Percentiles rank a stretch among this genome's conserved stretches.
Evolutionary conservation across 2,888 invertebrate species (phyloP).

Genomic region (Atrina japonica): DNA sequence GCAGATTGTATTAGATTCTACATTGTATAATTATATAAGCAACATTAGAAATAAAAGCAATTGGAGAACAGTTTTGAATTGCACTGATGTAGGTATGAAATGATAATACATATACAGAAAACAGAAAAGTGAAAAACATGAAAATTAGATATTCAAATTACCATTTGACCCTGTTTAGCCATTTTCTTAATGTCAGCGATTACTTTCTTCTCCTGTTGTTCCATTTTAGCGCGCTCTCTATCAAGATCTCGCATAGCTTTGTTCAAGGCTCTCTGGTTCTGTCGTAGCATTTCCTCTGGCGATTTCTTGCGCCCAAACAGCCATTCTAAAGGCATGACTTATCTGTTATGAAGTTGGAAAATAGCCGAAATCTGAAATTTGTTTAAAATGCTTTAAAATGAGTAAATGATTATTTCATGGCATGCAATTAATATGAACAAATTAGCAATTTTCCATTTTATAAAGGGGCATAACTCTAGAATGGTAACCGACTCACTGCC

Average conservation of each 20-base stretch:
- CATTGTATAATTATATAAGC: too few relatives aligned
- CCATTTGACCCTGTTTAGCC: constrained; percentile 99
- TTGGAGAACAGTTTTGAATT: too few relatives aligned
- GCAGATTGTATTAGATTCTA: too few relatives aligned
- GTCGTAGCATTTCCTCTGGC: constrained; percentile 98
- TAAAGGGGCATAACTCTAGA: too few relatives aligned
- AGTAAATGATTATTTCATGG: too few relatives aligned
- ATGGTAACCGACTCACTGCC: too few relatives aligned
- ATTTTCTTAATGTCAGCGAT: constrained; percentile 99
- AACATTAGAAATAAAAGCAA: too few relatives aligned
- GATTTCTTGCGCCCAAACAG: constrained; percentile 97
- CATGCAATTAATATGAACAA: too few relatives aligned
- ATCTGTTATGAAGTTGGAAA: not conserved
- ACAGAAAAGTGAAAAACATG: not conserved
- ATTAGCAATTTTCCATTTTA: too few relatives aligned
- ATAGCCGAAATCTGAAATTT: not conserved
- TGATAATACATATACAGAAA: too few relatives aligned
- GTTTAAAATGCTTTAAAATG: too few relatives aligned
- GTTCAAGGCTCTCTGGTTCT: constrained; percentile 98
- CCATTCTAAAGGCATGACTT: constrained; percentile 80
- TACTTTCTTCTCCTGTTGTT: constrained; percentile 99
- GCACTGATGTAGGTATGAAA: too few relatives aligned
- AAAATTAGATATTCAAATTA: constrained; percentile 78
- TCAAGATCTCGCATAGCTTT: constrained; percentile 99
- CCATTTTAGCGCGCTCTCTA: constrained; percentile 94